A percentile compares a stretch with the other conserved stretches of the same genome.
These are phyloP conservation scores for Leptobrachium leishanense DNA, from an alignment of 2,113 vertebrate species.

Conservation along the genomic window DNA sequence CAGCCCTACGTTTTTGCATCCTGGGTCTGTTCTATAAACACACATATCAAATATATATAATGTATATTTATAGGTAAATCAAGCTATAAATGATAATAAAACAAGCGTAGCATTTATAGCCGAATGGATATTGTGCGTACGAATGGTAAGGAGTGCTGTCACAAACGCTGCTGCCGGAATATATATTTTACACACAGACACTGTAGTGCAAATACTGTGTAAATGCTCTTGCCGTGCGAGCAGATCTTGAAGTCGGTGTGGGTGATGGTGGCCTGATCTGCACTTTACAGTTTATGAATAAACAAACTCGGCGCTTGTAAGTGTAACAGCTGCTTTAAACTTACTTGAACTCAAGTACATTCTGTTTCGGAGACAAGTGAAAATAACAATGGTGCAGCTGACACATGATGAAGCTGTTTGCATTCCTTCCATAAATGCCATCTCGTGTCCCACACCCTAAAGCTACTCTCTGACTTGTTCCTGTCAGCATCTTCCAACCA, in stretches of 20 bases:
- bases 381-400: constrained; percentile 16
- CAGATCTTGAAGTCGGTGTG: not conserved
- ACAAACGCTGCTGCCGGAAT: too few relatives aligned
- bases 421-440: constrained; percentile 25
- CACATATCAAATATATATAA: too few relatives aligned
- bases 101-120: too few relatives aligned
- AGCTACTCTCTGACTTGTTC: not conserved
- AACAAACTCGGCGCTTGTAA: constrained; percentile 3
- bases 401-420: constrained; percentile 35
- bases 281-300: constrained; percentile 18
- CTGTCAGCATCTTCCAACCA: not conserved
- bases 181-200: too few relatives aligned
- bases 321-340: constrained; percentile 34
- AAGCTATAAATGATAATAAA: too few relatives aligned
- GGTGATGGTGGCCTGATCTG: constrained; percentile 24
- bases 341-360: constrained; percentile 26
- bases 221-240: too few relatives aligned
- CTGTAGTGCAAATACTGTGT: too few relatives aligned
- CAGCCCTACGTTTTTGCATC: too few relatives aligned
- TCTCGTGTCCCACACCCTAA: not conserved
- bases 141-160: too few relatives aligned
- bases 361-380: constrained; percentile 13
- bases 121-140: too few relatives aligned
- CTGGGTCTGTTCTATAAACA: too few relatives aligned
- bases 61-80: too few relatives aligned